Base-by-base conservation (phyloP, 1,140 invertebrate species). In the Drosophila kurseongensis region DNA sequence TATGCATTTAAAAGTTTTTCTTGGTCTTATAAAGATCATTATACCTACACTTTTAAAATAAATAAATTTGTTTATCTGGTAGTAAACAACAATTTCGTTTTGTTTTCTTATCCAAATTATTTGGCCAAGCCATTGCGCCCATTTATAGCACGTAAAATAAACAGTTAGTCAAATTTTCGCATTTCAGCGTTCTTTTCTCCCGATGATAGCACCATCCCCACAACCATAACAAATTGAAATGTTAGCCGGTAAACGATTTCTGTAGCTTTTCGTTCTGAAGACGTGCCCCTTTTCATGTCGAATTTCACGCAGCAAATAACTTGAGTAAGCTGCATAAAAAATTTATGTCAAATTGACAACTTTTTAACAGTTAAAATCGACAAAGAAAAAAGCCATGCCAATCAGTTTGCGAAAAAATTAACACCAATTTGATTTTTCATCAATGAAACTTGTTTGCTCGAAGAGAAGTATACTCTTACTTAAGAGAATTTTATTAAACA, bases 311-410 rank as follows among this genome's bases (percentile, higher is more conserved):
- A 16, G 38, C n/a, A n/a, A 16, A 51, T 23, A 13, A 58, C 56
- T 74, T 69, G 35, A 65, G 47, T 82, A 88, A 89, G 80, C 77
- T 23, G 73, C 80, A 80, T 89, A 89, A 77, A 68, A 78, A 88
- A 89, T 88, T 88, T 38, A 52, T 80, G 84, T 50, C 62, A 63
- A 84, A 66, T 51, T 74, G 68, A 66, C 73, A 68, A 61, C 61
- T 75, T 77, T 74, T 48, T 29, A 54, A 58, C 54, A 65, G 47
- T 47, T 47, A 16, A 65, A 62, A 18, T 7, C 27, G 14, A 75
- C 55, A 73, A 72, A 48, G 29, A 16, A 48, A 52, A 54, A 47
- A 16, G 42, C 56, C 40, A 47, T 35, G 36, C 16, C 12, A 57
- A 71, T 57, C 41, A 48, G 48, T 57, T 69, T 48, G 42, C 23